Evolutionary conservation across 2,888 invertebrate species (phyloP), one percentile per base, ranked within the genome.

Genomic region (Hyposoter didymator): DNA sequence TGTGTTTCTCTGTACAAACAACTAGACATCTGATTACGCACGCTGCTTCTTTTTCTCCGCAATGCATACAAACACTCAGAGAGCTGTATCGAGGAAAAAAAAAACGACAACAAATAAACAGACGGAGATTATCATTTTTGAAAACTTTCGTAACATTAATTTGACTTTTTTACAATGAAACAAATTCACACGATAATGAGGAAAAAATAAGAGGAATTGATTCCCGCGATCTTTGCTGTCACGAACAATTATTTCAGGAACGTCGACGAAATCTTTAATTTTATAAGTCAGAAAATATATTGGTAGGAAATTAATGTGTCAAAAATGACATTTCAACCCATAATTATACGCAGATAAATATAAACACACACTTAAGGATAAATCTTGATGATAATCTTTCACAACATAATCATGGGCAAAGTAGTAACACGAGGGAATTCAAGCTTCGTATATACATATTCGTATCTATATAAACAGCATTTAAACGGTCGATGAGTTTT

Each of bases 341-440:
- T 28, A 10, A 49, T 49, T 49, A 49, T 49, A 49, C 47, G 5
- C 17, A 49, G 47, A 59, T 59, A 59, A 28, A 3, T 59, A 28
- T 59, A 59, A 22, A 59, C 14, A 28, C 28, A 59, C 2, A 28
- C 28, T 28, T 28, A 28, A 22, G 14, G 22, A 59, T 64, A 52
- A 74, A 14, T 35, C 17, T 22, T 70, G 85, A 85, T 79, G 78
- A 72, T 64, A 75, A 85, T 85, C 82, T 70, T 79, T 70, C 59
- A 82, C 76, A 82, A 82, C 82, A 85, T 85, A 79, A 85, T 85
- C 66, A 79, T 85, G 55, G 79, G 28, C 67, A 52, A 73, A 28
- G 19, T 55, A 43, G 75, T 49, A 49, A 75, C 59, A 72, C 39
- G 66, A 49, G 52, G 35, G 62, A 49, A 66, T 39, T n/a, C 45